Base-by-base conservation (phyloP, 2,888 invertebrate species). In the Muschampia plurimacula region DNA sequence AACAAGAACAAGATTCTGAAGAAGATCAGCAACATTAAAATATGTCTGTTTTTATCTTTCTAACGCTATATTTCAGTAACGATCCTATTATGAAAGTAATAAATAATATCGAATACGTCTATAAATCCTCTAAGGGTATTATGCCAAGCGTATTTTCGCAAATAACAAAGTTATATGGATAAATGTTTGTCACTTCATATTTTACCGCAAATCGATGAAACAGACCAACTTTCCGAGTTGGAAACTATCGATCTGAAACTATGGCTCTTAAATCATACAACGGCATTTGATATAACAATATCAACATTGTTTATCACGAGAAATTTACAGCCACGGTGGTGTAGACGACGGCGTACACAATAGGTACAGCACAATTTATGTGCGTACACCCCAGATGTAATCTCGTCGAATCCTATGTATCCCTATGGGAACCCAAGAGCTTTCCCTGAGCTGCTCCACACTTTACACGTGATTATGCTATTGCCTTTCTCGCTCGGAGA, bases 361-460 rank as follows among this genome's bases (percentile, higher is more conserved):
- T 22, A 2, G 4, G 4, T 75, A 69, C 74, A 32, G 65, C 67
- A 73, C 77, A 75, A 78, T 78, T 77, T 78, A 77, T 76, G 80
- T 80, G 78, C 81, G 79, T 80, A 81, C 79, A 75, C 77, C 80
- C 79, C 78, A 80, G 84, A 84, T 84, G 83, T 84, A 83, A 85
- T 86, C 85, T 84, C 76, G 59, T 69, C 32, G 74, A 67, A 75
- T 74, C 77, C 75, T 64, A 65, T 72, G 73, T 73, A 77, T 74
- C 76, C 77, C 75, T 77, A 76, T 70, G 75, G 76, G 73, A 71
- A 74, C 74, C 74, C 66, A 73, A 73, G 75, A 65, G 70, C 74
- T 60, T 74, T 74, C 73, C 75, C 74, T 74, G 75, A 76, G 73
- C 75, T 75, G 74, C 77, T 78, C 74, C 67, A 76, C 75, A 78